Evolutionary conservation across 2,888 invertebrate genomes (phyloP).

Genomic region (Tenthredo scrophulariae): DNA sequence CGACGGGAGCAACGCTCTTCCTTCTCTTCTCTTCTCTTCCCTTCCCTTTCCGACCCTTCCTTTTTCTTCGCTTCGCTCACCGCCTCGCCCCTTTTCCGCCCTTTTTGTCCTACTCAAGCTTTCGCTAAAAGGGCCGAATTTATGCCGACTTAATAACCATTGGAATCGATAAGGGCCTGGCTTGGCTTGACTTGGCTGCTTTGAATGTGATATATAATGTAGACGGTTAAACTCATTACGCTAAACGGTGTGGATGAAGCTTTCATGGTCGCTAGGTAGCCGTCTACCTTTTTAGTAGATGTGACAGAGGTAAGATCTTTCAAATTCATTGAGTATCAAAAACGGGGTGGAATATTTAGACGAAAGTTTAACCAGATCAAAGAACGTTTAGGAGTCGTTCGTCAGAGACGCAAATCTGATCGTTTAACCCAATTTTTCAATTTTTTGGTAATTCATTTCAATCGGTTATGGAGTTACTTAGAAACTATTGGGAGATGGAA

Average conservation of each 20-base stretch:
- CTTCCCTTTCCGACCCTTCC: background rate
- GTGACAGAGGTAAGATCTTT: background rate
- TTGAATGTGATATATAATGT: background rate
- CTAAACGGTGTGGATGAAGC: background rate
- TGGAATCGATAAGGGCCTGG: slow-evolving; percentile 38
- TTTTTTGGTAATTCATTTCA: background rate
- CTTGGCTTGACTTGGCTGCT: slow-evolving; percentile 20
- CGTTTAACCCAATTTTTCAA: background rate
- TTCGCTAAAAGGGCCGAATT: slow-evolving; percentile 44
- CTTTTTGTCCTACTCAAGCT: slow-evolving; percentile 1
- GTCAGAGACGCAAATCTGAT: no score
- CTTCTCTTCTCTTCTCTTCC: background rate
- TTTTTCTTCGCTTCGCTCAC: background rate
- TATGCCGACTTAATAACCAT: slow-evolving; percentile 48
- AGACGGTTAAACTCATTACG: background rate
- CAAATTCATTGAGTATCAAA: background rate
- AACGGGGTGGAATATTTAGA: no score
- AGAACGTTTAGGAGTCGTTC: no score
- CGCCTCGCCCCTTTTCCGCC: background rate
- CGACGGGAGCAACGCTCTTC: slow-evolving; percentile 27
- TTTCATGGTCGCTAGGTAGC: background rate
- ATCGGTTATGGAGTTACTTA: background rate
- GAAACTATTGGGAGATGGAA: background rate
- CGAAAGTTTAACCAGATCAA: no score
- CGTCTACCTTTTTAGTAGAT: background rate